Base-by-base conservation (phyloP, 2,113 vertebrate genomes). In the Scartelaos histophorus region DNA sequence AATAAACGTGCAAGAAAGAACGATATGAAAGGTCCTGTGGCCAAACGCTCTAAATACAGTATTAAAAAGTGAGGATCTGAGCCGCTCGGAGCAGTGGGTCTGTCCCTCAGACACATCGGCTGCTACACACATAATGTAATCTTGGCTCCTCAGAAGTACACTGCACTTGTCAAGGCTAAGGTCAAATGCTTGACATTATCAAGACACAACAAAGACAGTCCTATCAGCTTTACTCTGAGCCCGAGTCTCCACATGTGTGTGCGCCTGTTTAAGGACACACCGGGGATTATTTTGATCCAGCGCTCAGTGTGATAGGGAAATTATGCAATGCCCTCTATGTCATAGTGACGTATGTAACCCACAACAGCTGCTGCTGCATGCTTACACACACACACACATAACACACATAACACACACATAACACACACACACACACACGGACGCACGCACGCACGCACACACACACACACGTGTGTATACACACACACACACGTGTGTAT, bases 161-260 rank as follows among this genome's bases (percentile, higher is more conserved):
- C 69, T 76, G 67, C 82, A 71, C 83, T 88, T 79, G 87, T 82
- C 85, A 87, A 90, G 89, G 86, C 81, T 84, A 86, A 90, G 91
- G 89, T 85, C 91, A 88, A 88, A 88, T 75, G 83, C 69, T 82
- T 90, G 85, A 88, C 82, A 84, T 79, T 86, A 90, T 82, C 77
- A 83, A 90, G 88, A 89, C 91, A 86, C 84, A 90, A 90, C 87
- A 91, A 88, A 88, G 86, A 85, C 82, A 62, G 66, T 56, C 75
- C 86, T 85, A 89, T 86, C 87, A 61, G 79, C 79, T 73, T 61
- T 82, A 74, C 79, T 87, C 74, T 85, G 84, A 72, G 67, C 56
- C 53, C 61, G 16, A 68, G 73, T 15, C 19, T 67, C 45, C 58
- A 54, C 60, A 58, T 60, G 67, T 56, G 61, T 29, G 71, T 15